Base-by-base conservation (phyloP, 2,888 invertebrate species). In the Habroteleia sp. region DNA sequence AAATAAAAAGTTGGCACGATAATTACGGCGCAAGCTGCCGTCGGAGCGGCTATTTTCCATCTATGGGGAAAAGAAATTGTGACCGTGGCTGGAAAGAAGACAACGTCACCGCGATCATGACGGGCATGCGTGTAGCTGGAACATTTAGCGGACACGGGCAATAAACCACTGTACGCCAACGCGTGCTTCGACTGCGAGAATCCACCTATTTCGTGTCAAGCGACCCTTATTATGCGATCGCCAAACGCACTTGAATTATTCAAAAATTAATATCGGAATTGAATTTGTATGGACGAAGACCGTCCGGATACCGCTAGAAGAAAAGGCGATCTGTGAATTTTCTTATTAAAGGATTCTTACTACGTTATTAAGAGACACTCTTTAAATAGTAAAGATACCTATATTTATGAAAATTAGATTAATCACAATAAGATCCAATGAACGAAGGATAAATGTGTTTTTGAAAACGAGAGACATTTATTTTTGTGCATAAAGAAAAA, bases 101-200 rank as follows among this genome's bases (percentile, higher is more conserved):
- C 7, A 31, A 27, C 58, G 44, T 42, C 56, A 50, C 48, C 20
- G 14, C 27, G 35, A 5, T 11, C 39, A n/a, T 58, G 58, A 52
- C 52, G 42, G 42, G 56, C 50, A 65, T 74, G 74, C 74, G 74
- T 74, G 74, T 69, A 56, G 46, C 52, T 52, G 74, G 37, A 69
- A 69, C 74, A 60, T 74, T 74, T 69, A 65, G 60, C 68, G 39
- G 11, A 16, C 37, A 17, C 46, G 39, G 52, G 69, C 60, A 65
- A 74, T 74, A 74, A 74, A 74, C 35, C 23, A 63, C 50, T 63
- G 44, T 20, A 69, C 74, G 74, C 74, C 74, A 69, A 74, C 74
- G 74, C 74, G 74, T 60, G 60, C 58, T 16, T 29, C 39, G 66
- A 56, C 56, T 56, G 39, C 48, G 60, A 27, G 52, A 65, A 46